phyloP scores from a whole-genome alignment of 2,797 vertebrate genomes.

The Toxotes lorentzi region DNA sequence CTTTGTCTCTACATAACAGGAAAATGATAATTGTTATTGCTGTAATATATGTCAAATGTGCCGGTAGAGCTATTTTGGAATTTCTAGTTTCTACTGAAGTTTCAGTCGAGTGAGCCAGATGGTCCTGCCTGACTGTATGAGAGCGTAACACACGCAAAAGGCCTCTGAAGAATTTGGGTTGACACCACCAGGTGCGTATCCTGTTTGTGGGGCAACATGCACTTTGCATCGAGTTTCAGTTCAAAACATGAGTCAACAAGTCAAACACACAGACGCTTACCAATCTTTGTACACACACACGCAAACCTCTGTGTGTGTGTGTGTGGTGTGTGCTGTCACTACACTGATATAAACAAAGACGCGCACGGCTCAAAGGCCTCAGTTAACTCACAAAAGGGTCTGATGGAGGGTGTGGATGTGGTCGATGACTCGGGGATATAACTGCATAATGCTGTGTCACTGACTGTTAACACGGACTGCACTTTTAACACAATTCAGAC shows the following conservation, averaged over 20 bases:
- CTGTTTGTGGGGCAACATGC: constrained; percentile 69
- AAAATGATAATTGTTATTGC: not conserved
- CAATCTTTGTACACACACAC: constrained; percentile 42
- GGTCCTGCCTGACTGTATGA: constrained; percentile 52
- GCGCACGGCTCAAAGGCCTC: constrained; percentile 33
- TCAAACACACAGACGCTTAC: constrained; percentile 45
- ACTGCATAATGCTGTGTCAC: not conserved
- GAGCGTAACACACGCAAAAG: constrained; percentile 49
- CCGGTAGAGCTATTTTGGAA: not conserved
- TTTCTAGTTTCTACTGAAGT: constrained; percentile 48
- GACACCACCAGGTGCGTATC: constrained; percentile 76
- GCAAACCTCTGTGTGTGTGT: not conserved
- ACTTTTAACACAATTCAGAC: constrained; percentile 2
- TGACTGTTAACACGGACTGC: constrained; percentile 1
- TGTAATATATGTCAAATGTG: not conserved
- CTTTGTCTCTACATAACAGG: not conserved
- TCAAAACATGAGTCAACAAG: constrained; percentile 72
- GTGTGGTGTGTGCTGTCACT: constrained; percentile 3
- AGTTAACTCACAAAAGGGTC: constrained; percentile 20
- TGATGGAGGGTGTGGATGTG: constrained; percentile 13
- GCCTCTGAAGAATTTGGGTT: constrained; percentile 65
- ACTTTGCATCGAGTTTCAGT: constrained; percentile 73
- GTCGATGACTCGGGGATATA: constrained; percentile 7
- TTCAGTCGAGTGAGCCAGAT: constrained; percentile 53
- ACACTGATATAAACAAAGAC: constrained; percentile 40